These are phyloP conservation scores for Silurus meridionalis DNA, from an alignment of 2,113 vertebrate species.

Conservation along the genomic window DNA sequence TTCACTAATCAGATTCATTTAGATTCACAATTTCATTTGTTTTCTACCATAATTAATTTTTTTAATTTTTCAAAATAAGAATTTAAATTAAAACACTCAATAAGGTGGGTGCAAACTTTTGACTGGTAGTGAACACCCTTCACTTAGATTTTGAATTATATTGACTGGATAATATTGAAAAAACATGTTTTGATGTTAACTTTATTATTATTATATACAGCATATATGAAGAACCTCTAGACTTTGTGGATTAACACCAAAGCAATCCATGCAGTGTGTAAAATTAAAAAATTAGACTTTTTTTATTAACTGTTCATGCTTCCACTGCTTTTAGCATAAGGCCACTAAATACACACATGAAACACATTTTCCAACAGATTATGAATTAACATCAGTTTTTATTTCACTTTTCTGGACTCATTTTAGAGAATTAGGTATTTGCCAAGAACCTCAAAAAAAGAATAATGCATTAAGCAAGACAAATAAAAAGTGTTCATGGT, in stretches of 20 bases:
- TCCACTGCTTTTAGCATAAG: not conserved
- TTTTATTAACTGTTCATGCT: not conserved
- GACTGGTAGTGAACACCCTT: not conserved
- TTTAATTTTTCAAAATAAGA: too few species aligned
- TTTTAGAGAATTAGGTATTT: not conserved
- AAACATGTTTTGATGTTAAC: too few species aligned
- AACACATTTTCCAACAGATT: conserved; percentile 26
- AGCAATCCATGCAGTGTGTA: not conserved
- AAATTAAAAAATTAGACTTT: not conserved
- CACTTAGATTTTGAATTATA: not conserved
- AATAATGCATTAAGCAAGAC: not conserved
- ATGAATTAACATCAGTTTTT: conserved; percentile 12
- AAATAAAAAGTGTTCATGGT: conserved; percentile 4
- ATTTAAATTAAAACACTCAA: too few species aligned
- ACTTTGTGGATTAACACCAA: too few species aligned
- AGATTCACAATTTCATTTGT: too few species aligned
- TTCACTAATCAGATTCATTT: too few species aligned
- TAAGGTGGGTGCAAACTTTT: too few species aligned
- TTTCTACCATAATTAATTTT: too few species aligned
- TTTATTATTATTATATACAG: too few species aligned
- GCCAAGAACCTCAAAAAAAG: not conserved
- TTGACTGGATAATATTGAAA: too few species aligned
- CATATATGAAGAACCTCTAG: too few species aligned
- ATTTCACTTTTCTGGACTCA: conserved; percentile 20
- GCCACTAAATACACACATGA: conserved; percentile 2